A percentile compares a stretch with the other conserved stretches of the same genome.
Conservation (phyloP, 1,140 invertebrate species). For the Heliothis virescens region DNA sequence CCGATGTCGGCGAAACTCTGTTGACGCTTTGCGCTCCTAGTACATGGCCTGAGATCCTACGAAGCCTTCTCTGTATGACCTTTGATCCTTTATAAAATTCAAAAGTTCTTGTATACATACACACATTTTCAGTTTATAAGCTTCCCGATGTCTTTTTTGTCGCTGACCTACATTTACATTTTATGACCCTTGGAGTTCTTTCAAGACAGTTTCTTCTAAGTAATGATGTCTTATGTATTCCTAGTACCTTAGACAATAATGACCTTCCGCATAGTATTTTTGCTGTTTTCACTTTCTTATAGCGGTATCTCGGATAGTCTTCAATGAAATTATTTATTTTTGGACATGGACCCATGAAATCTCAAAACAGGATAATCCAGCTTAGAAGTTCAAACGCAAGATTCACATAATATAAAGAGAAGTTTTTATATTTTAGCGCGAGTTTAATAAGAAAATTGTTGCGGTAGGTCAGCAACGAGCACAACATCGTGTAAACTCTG, state of each 20-base stretch:
- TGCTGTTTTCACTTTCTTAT: slow-evolving; percentile 14
- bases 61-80: not conserved
- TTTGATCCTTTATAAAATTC: slow-evolving; percentile 5
- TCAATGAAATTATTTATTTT: too few relatives aligned
- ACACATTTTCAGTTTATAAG: not conserved
- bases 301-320: not conserved
- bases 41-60: not conserved
- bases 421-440: not conserved
- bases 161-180: not conserved
- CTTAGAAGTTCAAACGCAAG: not conserved
- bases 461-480: not conserved
- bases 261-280: slow-evolving; percentile 11
- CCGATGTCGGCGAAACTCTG: slow-evolving; percentile 10
- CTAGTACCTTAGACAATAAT: not conserved
- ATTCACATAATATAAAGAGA: not conserved
- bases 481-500: not conserved
- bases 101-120: not conserved
- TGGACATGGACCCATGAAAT: too few relatives aligned
- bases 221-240: not conserved
- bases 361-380: too few relatives aligned
- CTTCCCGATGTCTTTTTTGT: too few relatives aligned
- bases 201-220: not conserved
- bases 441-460: not conserved
- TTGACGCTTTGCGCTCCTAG: slow-evolving; percentile 9
- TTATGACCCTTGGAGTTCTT: not conserved